Base-by-base conservation (phyloP, 2,113 vertebrate genomes). In the Cinclus mexicanus region DNA sequence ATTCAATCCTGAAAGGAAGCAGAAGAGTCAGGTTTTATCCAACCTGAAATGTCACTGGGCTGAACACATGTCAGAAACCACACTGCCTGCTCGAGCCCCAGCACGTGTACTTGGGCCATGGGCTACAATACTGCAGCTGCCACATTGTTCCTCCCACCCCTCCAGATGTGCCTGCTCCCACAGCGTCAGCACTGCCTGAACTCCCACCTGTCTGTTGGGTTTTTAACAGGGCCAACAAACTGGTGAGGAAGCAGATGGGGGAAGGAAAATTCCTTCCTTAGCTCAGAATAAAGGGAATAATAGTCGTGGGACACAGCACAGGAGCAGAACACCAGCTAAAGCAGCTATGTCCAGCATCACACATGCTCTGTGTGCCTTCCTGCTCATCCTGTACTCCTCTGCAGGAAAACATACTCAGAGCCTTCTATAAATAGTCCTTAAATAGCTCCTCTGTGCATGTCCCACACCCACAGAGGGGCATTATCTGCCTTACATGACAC, bases 1-100 rank as follows among this genome's bases (percentile, higher is more conserved):
- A 99, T 97, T 99, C 99, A 26, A 99, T 99, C 96, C 99, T 99
- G 29, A 83, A 83, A 97, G 57, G 90, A 95, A 95, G 96, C 77
- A 97, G 8, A 94, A 53, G 84, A 77, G 89, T 33, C 85, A 29
- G 29, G 8, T 90, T 91, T 63, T 91, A 60, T 39, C 39, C 22
- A 47, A 6, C 37, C 29, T 16, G 1, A 33, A 68, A 17, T 2
- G 1, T 12, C 14, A 72, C 28, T 5, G 59, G 44, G 67, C 84
- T 55, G 64, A 65, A 35, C 70, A 35, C 4, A 20, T 24, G 33
- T 17, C 9, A 20, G 61, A 3, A 4, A 4, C 47, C 76, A 29
- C 37, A 12, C 1, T 16, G 53, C 57, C 81, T 20, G 59, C 70
- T 23, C 15, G 0, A 41, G 44, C 23, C 39, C 47, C 7, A 7